Conservation (phyloP, 2,888 invertebrate species). For the Dusona sp. region DNA sequence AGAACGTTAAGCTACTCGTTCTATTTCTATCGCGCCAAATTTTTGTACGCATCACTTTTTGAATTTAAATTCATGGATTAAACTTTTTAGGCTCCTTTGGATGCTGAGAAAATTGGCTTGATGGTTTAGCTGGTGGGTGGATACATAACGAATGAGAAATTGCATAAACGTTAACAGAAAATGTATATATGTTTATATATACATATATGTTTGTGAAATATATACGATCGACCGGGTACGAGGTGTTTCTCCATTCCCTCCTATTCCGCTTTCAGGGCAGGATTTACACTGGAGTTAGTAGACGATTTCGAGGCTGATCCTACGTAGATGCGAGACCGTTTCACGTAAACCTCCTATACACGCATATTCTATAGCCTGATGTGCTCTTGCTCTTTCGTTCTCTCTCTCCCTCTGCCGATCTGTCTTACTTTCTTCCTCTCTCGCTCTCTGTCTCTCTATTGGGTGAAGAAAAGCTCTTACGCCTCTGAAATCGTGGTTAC, state of each 20-base stretch:
- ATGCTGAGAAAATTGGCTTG: neutral
- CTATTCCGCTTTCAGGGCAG: conserved; percentile 19
- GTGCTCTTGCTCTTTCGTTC: neutral
- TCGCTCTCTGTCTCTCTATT: conserved; percentile 20
- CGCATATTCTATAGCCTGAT: conserved; percentile 42
- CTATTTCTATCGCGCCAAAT: neutral
- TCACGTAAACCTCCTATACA: conserved; percentile 20
- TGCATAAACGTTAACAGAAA: neutral
- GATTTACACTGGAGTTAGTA: conserved; percentile 64
- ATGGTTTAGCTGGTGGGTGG: neutral
- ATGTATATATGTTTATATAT: neutral
- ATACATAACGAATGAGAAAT: neutral
- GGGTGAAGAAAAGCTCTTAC: conserved; percentile 28
- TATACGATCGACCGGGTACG: conserved; percentile 40
- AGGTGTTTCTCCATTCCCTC: conserved; percentile 51
- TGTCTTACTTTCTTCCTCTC: neutral
- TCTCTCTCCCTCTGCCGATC: neutral
- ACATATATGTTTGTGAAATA: conserved; percentile 6
- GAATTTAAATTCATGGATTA: neutral
- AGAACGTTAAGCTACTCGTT: neutral
- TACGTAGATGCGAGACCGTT: conserved; percentile 28
- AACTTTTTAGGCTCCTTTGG: neutral
- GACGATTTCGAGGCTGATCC: conserved; percentile 63
- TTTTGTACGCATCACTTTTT: neutral
- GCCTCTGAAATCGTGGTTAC: conserved; percentile 43